Base-by-base conservation (phyloP, 92 coral and sea anemone species). In the Actinostola sp. region DNA sequence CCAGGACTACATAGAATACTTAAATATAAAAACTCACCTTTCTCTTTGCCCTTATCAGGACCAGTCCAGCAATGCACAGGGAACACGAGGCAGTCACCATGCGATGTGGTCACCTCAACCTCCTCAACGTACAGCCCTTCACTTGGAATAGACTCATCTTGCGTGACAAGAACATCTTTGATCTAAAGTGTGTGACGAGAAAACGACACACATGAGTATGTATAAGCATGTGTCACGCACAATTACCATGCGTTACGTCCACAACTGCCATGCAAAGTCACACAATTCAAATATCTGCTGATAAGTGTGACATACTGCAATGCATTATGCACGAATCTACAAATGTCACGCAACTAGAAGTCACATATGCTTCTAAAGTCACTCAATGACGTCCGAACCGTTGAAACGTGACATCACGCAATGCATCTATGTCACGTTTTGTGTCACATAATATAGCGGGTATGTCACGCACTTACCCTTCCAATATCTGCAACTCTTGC, bases 401-500 rank as follows among this genome's bases (percentile, higher is more conserved):
- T n/a, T n/a, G n/a, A n/a, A n/a, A n/a, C n/a, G n/a, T n/a, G n/a
- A n/a, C n/a, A n/a, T n/a, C n/a, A n/a, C n/a, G n/a, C n/a, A n/a
- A n/a, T n/a, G n/a, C n/a, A n/a, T n/a, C n/a, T 36, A 4, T 36
- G 42, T 36, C 42, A 48, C n/a, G 24, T n/a, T n/a, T n/a, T n/a
- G n/a, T n/a, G n/a, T n/a, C 64, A 57, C 39, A 9, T 38, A 61
- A n/a, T 31, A 14, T 16, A 29, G n/a, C 70, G 0, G 20, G 8
- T 14, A 8, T 25, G 57, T 46, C 45, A 27, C 13, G 32, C 41
- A 63, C 92, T 55, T 60, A 90, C 96, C 84, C 81, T 76, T 56
- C 96, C 96, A 21, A 90, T 87, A 50, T 87, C 88, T 7, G 61
- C 78, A 16, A 90, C 96, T 41, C 81, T 83, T 30, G 96, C 96